Conservation (phyloP, 1,140 invertebrate genomes). For the Aricia agestis region DNA sequence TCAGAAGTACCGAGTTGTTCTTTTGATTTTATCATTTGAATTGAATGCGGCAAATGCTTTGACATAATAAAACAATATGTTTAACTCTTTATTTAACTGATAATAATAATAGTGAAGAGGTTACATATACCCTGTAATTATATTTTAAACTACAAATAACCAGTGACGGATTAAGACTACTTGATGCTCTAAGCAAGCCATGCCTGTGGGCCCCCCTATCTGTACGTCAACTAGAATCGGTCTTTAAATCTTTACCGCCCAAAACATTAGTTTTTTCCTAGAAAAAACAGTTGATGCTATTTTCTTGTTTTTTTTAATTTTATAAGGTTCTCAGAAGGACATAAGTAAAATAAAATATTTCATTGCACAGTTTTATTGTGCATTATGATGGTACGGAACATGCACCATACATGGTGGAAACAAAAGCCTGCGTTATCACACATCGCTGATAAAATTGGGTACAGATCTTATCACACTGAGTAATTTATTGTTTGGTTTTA, state of each 20-base stretch:
- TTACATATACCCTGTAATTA: background rate
- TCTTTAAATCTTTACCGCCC: too few relatives aligned
- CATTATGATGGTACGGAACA: conserved; percentile 38
- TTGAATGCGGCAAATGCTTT: conserved; percentile 11
- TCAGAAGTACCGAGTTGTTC: background rate
- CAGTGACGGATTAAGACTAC: too few relatives aligned
- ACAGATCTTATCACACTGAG: conserved; percentile 29
- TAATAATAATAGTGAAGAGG: background rate
- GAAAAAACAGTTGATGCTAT: too few relatives aligned
- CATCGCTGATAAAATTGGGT: conserved; percentile 34
- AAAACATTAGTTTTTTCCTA: too few relatives aligned
- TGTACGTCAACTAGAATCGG: too few relatives aligned
- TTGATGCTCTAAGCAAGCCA: too few relatives aligned
- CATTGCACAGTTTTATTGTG: conserved; percentile 27
- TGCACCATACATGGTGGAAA: conserved; percentile 38
- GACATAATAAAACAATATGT: conserved; percentile 11
- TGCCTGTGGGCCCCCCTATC: too few relatives aligned
- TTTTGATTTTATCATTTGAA: conserved; percentile 15
- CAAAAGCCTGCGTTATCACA: conserved; percentile 36
- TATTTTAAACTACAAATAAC: too few relatives aligned
- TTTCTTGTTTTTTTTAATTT: too few relatives aligned
- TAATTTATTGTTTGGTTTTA: background rate
- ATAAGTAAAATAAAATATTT: background rate
- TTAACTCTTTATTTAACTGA: background rate
- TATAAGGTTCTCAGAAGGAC: background rate